Evolutionary conservation across 2,113 vertebrate species (phyloP).

Genomic region (Bostrychus sinensis): DNA sequence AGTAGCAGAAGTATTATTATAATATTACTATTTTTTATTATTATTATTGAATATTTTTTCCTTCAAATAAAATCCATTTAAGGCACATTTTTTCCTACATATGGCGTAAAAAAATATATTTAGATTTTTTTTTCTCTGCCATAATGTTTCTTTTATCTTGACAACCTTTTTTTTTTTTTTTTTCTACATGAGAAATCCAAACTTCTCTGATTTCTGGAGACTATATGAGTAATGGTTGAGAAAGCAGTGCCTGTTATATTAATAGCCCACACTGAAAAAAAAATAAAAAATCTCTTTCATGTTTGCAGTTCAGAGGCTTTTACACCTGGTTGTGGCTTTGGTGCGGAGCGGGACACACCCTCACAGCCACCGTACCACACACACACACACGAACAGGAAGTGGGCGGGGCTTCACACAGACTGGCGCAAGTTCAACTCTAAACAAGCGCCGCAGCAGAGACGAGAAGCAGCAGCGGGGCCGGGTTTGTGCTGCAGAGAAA

Average conservation of each 20-base stretch:
- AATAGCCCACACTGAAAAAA: slow-evolving; percentile 57
- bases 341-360: slow-evolving; percentile 59
- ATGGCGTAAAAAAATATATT: too few species aligned
- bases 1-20: too few species aligned
- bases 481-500: slow-evolving; percentile 45
- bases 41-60: too few species aligned
- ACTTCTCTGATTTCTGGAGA: background rate
- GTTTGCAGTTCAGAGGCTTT: slow-evolving; percentile 69
- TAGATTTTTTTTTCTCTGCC: too few species aligned
- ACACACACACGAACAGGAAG: slow-evolving; percentile 49
- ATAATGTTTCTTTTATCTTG: too few species aligned
- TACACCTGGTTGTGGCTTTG: slow-evolving; percentile 76
- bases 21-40: too few species aligned
- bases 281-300: slow-evolving; percentile 70
- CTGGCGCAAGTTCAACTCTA: slow-evolving; percentile 47
- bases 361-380: slow-evolving; percentile 51
- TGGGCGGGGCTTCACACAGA: slow-evolving; percentile 52
- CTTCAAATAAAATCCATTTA: too few species aligned
- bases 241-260: slow-evolving; percentile 67
- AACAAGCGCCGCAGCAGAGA: slow-evolving; percentile 52
- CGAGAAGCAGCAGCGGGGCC: slow-evolving; percentile 44
- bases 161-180: too few species aligned
- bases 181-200: background rate
- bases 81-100: too few species aligned
- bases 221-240: slow-evolving; percentile 2